These are phyloP conservation scores for Tholera decimalis DNA, from an alignment of 2,888 invertebrate genomes.

Conservation along the genomic window DNA sequence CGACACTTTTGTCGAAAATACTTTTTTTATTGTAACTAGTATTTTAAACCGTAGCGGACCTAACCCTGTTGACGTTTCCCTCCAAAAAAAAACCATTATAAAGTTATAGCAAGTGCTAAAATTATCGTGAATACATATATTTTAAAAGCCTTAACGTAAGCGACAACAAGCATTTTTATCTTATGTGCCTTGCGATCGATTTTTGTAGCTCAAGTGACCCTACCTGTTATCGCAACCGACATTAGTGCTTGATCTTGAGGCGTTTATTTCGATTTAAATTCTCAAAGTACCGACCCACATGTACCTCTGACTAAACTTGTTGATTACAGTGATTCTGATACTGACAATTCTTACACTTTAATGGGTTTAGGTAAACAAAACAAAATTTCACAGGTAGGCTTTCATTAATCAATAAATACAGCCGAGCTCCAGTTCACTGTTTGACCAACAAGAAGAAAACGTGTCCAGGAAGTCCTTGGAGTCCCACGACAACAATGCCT, in stretches of 20 bases:
- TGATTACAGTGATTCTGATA: conserved; percentile 31
- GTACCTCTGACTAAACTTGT: conserved; percentile 23
- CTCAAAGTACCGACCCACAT: conserved; percentile 17
- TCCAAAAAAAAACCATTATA: too few relatives aligned
- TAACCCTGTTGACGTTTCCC: too few relatives aligned
- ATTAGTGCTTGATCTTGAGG: neutral
- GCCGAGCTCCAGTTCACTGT: conserved; percentile 1
- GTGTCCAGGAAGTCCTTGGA: neutral
- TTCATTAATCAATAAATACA: neutral
- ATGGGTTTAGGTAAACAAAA: conserved; percentile 21
- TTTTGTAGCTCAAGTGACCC: neutral
- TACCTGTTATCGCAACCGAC: neutral
- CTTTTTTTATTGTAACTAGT: too few relatives aligned
- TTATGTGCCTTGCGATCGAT: neutral
- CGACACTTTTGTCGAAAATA: too few relatives aligned
- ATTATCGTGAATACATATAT: neutral
- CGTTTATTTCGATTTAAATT: conserved; percentile 17
- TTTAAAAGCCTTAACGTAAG: neutral
- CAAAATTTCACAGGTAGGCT: conserved; percentile 16
- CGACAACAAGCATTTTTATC: neutral
- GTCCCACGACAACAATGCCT: neutral
- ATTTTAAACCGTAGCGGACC: too few relatives aligned
- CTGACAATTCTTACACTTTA: conserved; percentile 25
- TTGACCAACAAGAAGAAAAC: neutral
- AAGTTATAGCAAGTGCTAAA: too few relatives aligned